Base-by-base conservation (phyloP, 1,140 invertebrate species). In the Berghia stephanieae region DNA sequence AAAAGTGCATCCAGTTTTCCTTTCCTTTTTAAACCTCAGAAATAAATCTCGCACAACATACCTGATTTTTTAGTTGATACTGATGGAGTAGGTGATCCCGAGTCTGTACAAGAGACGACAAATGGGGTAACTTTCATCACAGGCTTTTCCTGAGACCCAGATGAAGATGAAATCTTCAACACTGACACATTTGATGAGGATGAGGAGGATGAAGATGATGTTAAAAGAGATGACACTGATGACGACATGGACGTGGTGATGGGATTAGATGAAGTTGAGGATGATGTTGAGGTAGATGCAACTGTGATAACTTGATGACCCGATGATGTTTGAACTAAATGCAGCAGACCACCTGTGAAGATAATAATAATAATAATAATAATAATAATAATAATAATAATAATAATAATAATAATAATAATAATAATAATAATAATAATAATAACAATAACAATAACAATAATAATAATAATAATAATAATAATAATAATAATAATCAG, bases 271-370 rank as follows among this genome's bases (percentile, higher is more conserved):
- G 80, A 46, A 16, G 73, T 71, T 3, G 75, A 72, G 24, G 80
- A 69, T n/a, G 75, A 44, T 42, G 75, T 71, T 21, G 79, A 74
- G 43, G 66, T 73, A 44, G 31, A 49, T 24, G 52, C 34, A 38
- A 72, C 57, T 38, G 66, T 75, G 42, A 94, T 90, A 63, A 94
- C 90, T 73, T 90, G 89, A 87, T 93, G 92, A 42, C 93, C 94
- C 27, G 92, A 91, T 43, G 93, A 91, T 10, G 93, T 94, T 85
- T 94, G 93, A 24, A 94, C 92, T 43, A 94, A 87, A 81, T 94
- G 93, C 24, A 88, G 83, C 52, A 87, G 84, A 36, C 87, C 86
- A 80, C 86, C 87, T 87, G 79, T 49, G 84, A 81, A 70, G 42
- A 69, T 70, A 79, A 13, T 78, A 75, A 74, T 44, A 27, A 78